phyloP scores from a whole-genome alignment of 2,113 vertebrate genomes.

The Chunga burmeisteri region DNA sequence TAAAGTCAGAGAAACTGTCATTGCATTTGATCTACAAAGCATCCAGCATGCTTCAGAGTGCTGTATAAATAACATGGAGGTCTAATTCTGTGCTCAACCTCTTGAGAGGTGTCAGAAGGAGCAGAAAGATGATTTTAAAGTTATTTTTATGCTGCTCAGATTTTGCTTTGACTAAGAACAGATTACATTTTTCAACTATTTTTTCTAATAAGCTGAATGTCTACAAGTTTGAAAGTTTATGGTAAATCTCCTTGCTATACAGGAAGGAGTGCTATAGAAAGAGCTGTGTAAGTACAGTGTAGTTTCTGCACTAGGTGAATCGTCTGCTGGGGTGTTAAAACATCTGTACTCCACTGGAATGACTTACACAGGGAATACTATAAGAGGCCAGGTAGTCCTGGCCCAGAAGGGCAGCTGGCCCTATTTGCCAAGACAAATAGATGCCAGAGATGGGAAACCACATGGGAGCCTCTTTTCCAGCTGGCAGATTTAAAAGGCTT shows the following conservation, averaged over 20 bases:
- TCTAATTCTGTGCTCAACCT: slow-evolving; percentile 24
- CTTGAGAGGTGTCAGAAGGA: slow-evolving; percentile 7
- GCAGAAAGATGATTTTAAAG: slow-evolving; percentile 7
- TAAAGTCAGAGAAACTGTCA: neutral
- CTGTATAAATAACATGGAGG: slow-evolving; percentile 9
- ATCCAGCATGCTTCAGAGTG: neutral
- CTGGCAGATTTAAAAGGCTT: neutral
- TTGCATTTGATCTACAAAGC: slow-evolving; percentile 26
- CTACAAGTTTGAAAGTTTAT: neutral
- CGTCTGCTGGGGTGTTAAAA: neutral
- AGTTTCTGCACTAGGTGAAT: neutral
- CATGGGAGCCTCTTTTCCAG: neutral
- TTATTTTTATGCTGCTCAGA: slow-evolving; percentile 21
- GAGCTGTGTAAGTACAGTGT: neutral
- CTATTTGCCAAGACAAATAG: neutral
- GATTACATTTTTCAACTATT: neutral
- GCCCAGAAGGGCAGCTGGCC: neutral
- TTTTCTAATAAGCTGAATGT: neutral
- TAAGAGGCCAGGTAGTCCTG: neutral
- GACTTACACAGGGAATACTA: neutral
- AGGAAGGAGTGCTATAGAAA: neutral
- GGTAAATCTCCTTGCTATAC: neutral
- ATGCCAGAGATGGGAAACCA: neutral
- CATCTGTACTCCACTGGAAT: neutral
- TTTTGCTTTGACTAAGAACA: slow-evolving; percentile 17